These are phyloP conservation scores for Mesitornis unicolor DNA, from an alignment of 2,113 vertebrate species.

Conservation along the genomic window DNA sequence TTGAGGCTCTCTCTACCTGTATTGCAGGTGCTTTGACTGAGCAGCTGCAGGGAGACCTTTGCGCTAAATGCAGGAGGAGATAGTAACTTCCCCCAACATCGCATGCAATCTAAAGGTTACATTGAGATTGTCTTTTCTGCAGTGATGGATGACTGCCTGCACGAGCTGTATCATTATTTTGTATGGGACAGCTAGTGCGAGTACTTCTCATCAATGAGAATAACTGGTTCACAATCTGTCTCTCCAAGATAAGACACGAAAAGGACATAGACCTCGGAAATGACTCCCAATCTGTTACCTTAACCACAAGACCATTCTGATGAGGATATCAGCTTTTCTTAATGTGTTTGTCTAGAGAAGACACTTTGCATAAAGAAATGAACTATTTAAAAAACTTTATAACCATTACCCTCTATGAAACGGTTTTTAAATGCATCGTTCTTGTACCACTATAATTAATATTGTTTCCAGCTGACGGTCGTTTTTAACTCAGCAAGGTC, in stretches of 20 bases:
- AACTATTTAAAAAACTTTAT: not conserved
- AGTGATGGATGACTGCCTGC: constrained; percentile 13
- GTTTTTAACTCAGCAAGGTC: constrained; percentile 28
- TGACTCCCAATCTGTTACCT: constrained; percentile 6
- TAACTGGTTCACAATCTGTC: constrained; percentile 24
- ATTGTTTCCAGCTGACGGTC: not conserved
- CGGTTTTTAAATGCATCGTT: not conserved
- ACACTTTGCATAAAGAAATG: not conserved
- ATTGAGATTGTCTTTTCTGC: not conserved
- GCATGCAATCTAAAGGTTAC: constrained; percentile 35
- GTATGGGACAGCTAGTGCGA: not conserved
- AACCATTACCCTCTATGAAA: not conserved
- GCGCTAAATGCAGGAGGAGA: constrained; percentile 18
- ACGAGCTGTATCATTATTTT: not conserved
- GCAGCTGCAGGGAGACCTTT: not conserved
- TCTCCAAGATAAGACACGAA: constrained; percentile 37
- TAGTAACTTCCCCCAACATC: not conserved
- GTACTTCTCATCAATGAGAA: not conserved
- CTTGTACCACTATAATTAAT: not conserved
- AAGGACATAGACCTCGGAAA: not conserved
- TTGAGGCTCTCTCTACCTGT: not conserved
- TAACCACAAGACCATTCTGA: not conserved
- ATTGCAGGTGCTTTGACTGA: not conserved
- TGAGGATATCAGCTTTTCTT: not conserved
- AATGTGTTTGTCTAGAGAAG: not conserved